These are phyloP conservation scores for Oryctolagus cuniculus DNA, from an alignment of 2,113 vertebrate species.

Conservation along the genomic window mOryCun1.1 NC_091444.1:21988501-21989000, in stretches of 20 bases:
- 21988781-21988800: background rate
- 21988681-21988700: too few species aligned
- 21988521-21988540: too few species aligned
- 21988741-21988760: conserved; percentile 2
- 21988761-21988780: background rate
- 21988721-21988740: conserved; percentile 43
- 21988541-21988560: too few species aligned
- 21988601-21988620: too few species aligned
- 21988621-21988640: too few species aligned
- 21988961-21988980: too few species aligned
- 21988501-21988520: too few species aligned
- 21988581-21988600: too few species aligned
- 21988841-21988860: background rate
- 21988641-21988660: too few species aligned
- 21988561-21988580: too few species aligned
- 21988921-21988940: background rate
- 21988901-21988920: conserved; percentile 13
- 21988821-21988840: conserved; percentile 31
- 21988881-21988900: background rate
- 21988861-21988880: background rate
- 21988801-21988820: background rate
- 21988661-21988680: too few species aligned
- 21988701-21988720: background rate
- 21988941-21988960: background rate
- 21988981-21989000: too few species aligned